Conservation (phyloP, 2,797 vertebrate species). For the Argyrosomus regius region DNA sequence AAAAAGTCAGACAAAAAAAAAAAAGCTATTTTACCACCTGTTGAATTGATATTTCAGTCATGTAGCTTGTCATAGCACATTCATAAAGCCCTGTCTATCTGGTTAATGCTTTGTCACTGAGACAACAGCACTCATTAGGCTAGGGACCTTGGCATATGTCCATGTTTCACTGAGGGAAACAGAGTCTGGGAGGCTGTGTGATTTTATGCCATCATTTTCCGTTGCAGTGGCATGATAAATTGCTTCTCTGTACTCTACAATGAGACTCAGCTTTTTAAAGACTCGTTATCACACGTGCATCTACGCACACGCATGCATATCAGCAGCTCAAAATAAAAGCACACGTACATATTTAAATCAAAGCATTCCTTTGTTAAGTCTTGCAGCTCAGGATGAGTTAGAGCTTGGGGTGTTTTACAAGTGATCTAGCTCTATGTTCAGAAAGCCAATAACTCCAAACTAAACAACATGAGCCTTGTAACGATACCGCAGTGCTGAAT, state of each 20-base stretch:
- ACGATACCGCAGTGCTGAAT: slow-evolving; percentile 54
- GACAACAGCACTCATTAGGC: slow-evolving; percentile 65
- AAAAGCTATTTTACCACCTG: slow-evolving; percentile 13
- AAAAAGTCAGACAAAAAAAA: slow-evolving; percentile 2
- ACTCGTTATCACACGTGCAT: slow-evolving; percentile 32
- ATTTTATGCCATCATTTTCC: slow-evolving; percentile 56
- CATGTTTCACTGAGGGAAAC: slow-evolving; percentile 55
- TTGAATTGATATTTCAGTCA: slow-evolving; percentile 41
- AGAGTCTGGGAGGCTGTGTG: slow-evolving; percentile 40
- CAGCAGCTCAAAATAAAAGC: slow-evolving; percentile 15
- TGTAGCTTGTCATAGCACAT: slow-evolving; percentile 50
- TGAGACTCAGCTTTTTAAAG: slow-evolving; percentile 48
- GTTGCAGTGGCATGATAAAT: slow-evolving; percentile 44
- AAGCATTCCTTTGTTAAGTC: slow-evolving; percentile 21
- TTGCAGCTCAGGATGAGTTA: slow-evolving; percentile 57
- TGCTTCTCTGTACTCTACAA: slow-evolving; percentile 29
- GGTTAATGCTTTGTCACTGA: slow-evolving; percentile 50
- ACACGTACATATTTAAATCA: slow-evolving; percentile 39
- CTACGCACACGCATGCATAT: background rate
- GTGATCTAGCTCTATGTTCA: slow-evolving; percentile 65
- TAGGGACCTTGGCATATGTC: slow-evolving; percentile 50
- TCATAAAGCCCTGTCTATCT: slow-evolving; percentile 50
- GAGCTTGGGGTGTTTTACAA: slow-evolving; percentile 69
- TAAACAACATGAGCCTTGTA: slow-evolving; percentile 72
- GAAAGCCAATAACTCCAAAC: slow-evolving; percentile 74